These are phyloP conservation scores for Strix uralensis DNA, from an alignment of 2,113 vertebrate species.

Conservation along the genomic window DNA sequence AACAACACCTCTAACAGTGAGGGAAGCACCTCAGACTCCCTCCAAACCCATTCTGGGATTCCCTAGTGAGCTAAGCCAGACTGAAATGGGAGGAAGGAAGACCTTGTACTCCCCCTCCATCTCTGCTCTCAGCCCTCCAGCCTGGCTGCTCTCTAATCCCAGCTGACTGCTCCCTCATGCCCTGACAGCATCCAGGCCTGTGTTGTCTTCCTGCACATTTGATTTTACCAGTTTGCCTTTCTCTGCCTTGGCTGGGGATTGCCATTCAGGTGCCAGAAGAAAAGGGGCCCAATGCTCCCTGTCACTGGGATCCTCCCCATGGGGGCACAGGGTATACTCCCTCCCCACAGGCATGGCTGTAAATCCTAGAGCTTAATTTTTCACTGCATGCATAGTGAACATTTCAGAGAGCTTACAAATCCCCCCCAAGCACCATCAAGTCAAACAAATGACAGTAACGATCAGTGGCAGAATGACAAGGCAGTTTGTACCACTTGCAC, in stretches of 20 bases:
- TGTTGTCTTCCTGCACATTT: neutral
- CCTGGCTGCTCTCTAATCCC: neutral
- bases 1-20: neutral
- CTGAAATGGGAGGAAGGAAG: neutral
- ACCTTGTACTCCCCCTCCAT: neutral
- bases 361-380: conserved; percentile 1
- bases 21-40: fast-evolving
- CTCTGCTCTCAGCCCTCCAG: neutral
- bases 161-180: neutral
- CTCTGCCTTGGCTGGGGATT: conserved; percentile 12
- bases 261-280: conserved; percentile 17
- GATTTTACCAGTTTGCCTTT: neutral
- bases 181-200: neutral
- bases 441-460: conserved; percentile 6
- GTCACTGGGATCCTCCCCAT: neutral
- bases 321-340: neutral
- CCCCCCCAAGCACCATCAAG: neutral
- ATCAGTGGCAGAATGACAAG: conserved; percentile 32
- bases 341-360: neutral
- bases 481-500: conserved; percentile 16
- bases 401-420: neutral
- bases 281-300: neutral
- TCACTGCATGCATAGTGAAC: neutral
- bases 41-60: neutral
- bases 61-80: neutral